phyloP scores from a whole-genome alignment of 2,797 vertebrate species.

The Chaenodraco wilsoni region DNA sequence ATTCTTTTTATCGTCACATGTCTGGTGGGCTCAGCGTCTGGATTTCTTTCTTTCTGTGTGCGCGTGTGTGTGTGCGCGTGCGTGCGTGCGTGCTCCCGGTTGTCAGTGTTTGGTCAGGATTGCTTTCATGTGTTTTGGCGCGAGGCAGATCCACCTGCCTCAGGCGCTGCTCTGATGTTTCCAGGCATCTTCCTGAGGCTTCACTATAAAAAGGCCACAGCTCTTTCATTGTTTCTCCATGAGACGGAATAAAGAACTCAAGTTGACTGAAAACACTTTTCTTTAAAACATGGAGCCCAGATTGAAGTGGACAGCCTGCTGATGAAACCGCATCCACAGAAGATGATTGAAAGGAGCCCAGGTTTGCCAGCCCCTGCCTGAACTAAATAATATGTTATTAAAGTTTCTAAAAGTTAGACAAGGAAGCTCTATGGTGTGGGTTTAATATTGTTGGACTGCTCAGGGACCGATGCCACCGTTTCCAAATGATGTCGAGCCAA shows the following conservation, averaged over 20 bases:
- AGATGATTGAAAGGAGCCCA: constrained; percentile 19
- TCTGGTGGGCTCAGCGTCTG: neutral
- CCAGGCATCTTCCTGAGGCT: constrained; percentile 16
- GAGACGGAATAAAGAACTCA: neutral
- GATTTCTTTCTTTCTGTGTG: no score
- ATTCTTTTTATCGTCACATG: neutral
- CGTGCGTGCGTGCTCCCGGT: neutral
- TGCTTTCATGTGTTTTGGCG: constrained; percentile 39
- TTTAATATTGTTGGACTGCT: constrained; percentile 6
- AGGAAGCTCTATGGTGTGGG: neutral
- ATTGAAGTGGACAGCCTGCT: constrained; percentile 22
- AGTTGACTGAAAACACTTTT: neutral
- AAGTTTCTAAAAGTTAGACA: constrained; percentile 7
- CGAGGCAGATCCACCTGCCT: constrained; percentile 43
- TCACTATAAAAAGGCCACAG: constrained; percentile 24
- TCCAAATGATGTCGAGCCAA: neutral
- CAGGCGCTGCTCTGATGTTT: constrained; percentile 40
- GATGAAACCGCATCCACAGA: constrained; percentile 27
- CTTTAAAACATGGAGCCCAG: constrained; percentile 10
- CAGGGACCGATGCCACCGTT: neutral
- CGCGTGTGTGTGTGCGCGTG: neutral
- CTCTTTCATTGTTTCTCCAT: constrained; percentile 15
- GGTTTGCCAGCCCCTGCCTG: neutral
- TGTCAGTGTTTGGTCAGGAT: constrained; percentile 40
- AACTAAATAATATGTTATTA: constrained; percentile 16